Conservation (phyloP, 2,113 vertebrate species). For the Xiphorhynchus elegans region DNA sequence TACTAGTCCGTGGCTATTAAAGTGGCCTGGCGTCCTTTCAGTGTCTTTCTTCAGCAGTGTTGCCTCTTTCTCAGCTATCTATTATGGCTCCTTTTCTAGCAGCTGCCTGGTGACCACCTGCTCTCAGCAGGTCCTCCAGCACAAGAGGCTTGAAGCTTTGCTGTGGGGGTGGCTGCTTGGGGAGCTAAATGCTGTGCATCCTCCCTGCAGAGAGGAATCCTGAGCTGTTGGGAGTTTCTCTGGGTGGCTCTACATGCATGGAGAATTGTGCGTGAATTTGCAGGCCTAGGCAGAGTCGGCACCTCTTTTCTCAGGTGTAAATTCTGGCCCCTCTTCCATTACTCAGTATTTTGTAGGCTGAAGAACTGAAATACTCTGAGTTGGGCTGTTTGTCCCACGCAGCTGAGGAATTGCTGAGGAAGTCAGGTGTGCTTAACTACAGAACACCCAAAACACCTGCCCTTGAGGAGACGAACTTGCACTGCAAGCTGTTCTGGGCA, state of each 20-base stretch:
- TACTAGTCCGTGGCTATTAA: not conserved
- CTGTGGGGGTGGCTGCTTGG: not conserved
- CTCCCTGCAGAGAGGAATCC: not conserved
- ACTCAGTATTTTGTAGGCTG: not conserved
- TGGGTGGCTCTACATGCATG: accelerated
- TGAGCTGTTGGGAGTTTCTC: not conserved
- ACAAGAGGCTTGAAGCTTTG: not conserved
- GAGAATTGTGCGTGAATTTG: not conserved
- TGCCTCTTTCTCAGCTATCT: not conserved
- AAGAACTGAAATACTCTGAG: not conserved
- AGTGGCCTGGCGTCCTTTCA: not conserved
- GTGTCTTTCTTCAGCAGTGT: not conserved
- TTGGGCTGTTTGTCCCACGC: not conserved
- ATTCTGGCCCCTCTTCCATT: not conserved
- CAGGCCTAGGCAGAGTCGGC: not conserved
- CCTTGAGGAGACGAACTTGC: not conserved
- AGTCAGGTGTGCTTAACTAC: not conserved
- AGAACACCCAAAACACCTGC: not conserved
- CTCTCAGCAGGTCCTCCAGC: not conserved
- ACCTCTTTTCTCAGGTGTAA: not conserved
- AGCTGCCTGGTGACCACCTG: not conserved
- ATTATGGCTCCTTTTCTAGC: not conserved
- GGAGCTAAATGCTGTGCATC: accelerated
- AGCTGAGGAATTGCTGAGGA: not conserved
- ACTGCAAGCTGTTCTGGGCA: not conserved